phyloP scores from a whole-genome alignment of 2,888 invertebrate species.

The Dusona sp. region DNA sequence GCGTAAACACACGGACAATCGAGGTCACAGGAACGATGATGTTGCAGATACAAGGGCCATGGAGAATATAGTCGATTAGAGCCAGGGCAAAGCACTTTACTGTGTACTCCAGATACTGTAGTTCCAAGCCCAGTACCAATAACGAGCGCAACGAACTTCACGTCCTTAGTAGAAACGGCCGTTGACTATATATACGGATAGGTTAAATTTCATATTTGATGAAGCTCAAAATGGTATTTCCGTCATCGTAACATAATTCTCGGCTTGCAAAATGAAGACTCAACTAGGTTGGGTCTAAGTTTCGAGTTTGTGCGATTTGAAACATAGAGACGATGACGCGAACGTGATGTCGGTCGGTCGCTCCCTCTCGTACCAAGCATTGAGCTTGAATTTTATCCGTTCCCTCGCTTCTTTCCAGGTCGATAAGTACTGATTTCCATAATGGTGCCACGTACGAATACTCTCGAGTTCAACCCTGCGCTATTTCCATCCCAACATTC shows the following conservation, averaged over 20 bases:
- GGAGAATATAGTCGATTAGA: slow-evolving; percentile 61
- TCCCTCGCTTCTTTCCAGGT: slow-evolving; percentile 62
- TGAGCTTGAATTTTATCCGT: slow-evolving; percentile 56
- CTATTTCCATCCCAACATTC: slow-evolving; percentile 49
- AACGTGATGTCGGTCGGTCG: slow-evolving; percentile 54
- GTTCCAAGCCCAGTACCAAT: slow-evolving; percentile 22
- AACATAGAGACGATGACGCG: slow-evolving; percentile 44
- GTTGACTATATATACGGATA: not conserved
- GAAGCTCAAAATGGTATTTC: slow-evolving; percentile 20
- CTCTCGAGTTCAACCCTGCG: slow-evolving; percentile 56
- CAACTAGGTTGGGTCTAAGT: slow-evolving; percentile 17
- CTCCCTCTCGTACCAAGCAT: slow-evolving; percentile 35
- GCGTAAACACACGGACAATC: slow-evolving; percentile 38
- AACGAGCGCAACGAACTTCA: slow-evolving; percentile 30
- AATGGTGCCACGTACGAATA: slow-evolving; percentile 74
- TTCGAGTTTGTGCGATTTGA: slow-evolving; percentile 8
- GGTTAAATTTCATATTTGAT: slow-evolving; percentile 37
- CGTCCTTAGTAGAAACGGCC: slow-evolving; percentile 1
- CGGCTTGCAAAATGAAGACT: slow-evolving; percentile 9
- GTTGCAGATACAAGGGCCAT: slow-evolving; percentile 58
- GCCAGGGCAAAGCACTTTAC: slow-evolving; percentile 52
- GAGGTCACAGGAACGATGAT: slow-evolving; percentile 63
- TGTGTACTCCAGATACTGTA: slow-evolving; percentile 56
- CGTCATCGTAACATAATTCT: slow-evolving; percentile 33
- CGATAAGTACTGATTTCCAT: slow-evolving; percentile 80